Conservation (phyloP, 2,888 invertebrate species). For the Rhogogaster chlorosoma region DNA sequence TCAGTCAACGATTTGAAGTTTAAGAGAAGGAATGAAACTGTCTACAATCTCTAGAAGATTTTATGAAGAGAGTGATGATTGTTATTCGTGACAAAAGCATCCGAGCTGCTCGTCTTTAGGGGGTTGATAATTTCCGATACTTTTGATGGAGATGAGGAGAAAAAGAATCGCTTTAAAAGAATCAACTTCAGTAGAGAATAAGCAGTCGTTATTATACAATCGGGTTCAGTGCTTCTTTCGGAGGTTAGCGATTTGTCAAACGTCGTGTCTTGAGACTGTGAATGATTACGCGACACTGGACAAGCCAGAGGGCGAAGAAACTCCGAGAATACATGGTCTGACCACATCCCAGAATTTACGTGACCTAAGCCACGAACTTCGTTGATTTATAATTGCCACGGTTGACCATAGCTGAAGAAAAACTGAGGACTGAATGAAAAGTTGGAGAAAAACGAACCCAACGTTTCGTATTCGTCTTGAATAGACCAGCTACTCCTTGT, state of each 20-base stretch:
- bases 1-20: not conserved
- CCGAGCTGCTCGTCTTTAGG: not conserved
- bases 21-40: not conserved
- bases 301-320: constrained; percentile 1
- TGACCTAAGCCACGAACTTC: not conserved
- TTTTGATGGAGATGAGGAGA: not conserved
- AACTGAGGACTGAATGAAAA: not conserved
- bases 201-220: not conserved
- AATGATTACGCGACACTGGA: constrained; percentile 22
- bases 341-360: not conserved
- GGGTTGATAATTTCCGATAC: not conserved
- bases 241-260: constrained; percentile 24
- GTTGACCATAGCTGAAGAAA: not conserved
- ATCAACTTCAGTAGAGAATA: not conserved
- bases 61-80: not conserved
- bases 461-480: not conserved
- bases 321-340: not conserved
- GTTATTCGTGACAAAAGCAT: not conserved
- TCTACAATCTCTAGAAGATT: not conserved
- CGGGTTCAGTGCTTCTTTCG: constrained; percentile 2
- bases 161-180: not conserved
- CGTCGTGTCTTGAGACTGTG: constrained; percentile 29
- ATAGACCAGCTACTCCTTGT: not conserved
- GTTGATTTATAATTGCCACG: constrained; percentile 4
- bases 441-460: not conserved